Conservation (phyloP, 2,113 vertebrate genomes). For the Picathartes gymnocephalus region DNA sequence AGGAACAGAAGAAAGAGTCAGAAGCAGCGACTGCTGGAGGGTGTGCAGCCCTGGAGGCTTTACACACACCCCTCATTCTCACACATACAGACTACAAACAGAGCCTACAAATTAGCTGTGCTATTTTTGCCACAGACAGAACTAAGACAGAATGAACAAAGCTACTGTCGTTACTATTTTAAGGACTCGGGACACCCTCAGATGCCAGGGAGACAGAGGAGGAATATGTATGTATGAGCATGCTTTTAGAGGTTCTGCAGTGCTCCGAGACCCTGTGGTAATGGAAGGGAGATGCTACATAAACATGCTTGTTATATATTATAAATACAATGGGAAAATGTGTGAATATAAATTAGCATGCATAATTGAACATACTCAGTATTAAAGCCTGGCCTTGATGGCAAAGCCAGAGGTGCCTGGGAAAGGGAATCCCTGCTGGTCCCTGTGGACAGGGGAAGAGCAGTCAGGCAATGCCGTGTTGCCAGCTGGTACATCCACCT, state of each 20-base stretch:
- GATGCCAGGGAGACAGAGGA: slow-evolving; percentile 24
- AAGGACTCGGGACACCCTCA: slow-evolving; percentile 49
- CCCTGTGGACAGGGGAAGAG: background rate
- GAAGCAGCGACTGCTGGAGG: background rate
- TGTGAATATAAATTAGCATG: slow-evolving; percentile 1
- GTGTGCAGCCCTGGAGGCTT: slow-evolving; percentile 11
- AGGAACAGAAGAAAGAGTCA: background rate
- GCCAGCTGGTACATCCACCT: background rate
- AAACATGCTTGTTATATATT: slow-evolving; percentile 9
- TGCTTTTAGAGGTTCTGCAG: slow-evolving; percentile 8
- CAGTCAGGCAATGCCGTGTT: fast-evolving
- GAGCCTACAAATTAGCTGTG: slow-evolving; percentile 45
- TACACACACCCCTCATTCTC: slow-evolving; percentile 32
- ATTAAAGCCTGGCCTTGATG: background rate
- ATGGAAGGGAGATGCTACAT: background rate
- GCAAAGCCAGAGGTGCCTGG: background rate
- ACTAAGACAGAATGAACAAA: slow-evolving; percentile 37
- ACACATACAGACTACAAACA: slow-evolving; percentile 51
- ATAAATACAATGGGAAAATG: slow-evolving; percentile 9
- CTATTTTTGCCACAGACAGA: slow-evolving; percentile 59
- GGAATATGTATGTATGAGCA: background rate
- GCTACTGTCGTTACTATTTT: slow-evolving; percentile 62
- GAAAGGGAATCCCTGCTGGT: background rate
- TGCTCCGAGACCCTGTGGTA: background rate
- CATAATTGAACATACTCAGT: background rate